Base-by-base conservation (phyloP, 2,888 invertebrate species). In the Drosophila mayaguana region DNA sequence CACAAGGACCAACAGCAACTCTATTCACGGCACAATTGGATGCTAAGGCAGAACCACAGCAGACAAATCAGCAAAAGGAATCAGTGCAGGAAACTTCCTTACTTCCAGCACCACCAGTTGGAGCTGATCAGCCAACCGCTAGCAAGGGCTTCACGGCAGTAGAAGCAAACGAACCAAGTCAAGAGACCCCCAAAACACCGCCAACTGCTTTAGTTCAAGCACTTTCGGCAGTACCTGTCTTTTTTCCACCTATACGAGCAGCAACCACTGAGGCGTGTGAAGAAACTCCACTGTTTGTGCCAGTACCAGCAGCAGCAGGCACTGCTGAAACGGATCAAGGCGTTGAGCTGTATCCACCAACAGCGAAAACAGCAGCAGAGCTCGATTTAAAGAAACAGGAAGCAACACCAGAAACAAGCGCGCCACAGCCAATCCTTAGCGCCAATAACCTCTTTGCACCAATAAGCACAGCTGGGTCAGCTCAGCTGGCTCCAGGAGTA, bases 231-330 rank as follows among this genome's bases (percentile, higher is more conserved):
- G 16, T 28, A 16, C 22, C 59, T 11, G 32, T 55, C 6, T 22
- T 76, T 16, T 61, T 48, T 66, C 57, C 67, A 14, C 18, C 63
- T 28, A 42, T 59, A 34, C 34, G 38, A 20, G 28, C 9, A 22
- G 61, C 28, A 16, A n/a, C 55, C 11, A 36, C 75, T 38, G 55
- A 59, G 22, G 11, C 43, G 7, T 40, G 50, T 0, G 59, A 59
- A 20, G 59, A 20, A 32, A 25, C 40, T 18, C 68, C 77, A 18
- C 20, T 82, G n/a, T 88, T 77, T 63, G 83, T 88, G 50, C 83
- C 83, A 3, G 87, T 83, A 1, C 81, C 84, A 32, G 32, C 18
- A 25, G 25, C 54, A 54, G 5, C 54, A 28, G 28, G 8, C 14
- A 46, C 38, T n/a, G 9, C 14, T 40, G 32, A 50, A 7, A 12